A percentile compares a stretch with the other conserved stretches of the same genome.
phyloP scores from a whole-genome alignment of 92 coral and sea anemone genomes.

The Palythoa heliodiscus region DNA sequence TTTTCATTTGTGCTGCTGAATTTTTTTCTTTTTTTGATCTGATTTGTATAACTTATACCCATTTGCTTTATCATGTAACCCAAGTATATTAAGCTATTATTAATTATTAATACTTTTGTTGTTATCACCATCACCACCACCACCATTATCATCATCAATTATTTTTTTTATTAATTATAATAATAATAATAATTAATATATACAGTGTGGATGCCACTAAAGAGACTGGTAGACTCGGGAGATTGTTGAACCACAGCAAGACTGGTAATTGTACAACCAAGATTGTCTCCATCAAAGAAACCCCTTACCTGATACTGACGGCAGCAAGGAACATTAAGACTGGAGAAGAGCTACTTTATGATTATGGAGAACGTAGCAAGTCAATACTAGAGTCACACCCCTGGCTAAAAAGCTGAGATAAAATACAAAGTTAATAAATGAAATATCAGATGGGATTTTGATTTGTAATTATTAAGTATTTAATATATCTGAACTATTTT shows the following conservation, averaged over 20 bases:
- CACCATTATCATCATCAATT: not conserved
- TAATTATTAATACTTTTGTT: too few relatives aligned
- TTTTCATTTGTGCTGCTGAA: too few relatives aligned
- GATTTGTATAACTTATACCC: too few relatives aligned
- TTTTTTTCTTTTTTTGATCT: too few relatives aligned
- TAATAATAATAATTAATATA: not conserved
- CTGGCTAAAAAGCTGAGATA: slow-evolving; percentile 72
- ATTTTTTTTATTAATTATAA: not conserved
- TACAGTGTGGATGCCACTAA: slow-evolving; percentile 95
- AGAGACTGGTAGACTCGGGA: slow-evolving; percentile 87
- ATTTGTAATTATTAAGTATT: not conserved
- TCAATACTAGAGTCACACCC: slow-evolving; percentile 80
- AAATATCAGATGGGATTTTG: not conserved
- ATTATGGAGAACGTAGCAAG: slow-evolving; percentile 93
- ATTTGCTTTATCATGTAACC: too few relatives aligned
- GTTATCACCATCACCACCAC: too few relatives aligned
- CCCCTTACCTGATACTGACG: slow-evolving; percentile 82
- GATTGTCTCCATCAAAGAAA: slow-evolving; percentile 68
- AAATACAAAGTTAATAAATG: not conserved
- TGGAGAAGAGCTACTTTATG: slow-evolving; percentile 89
- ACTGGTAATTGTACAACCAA: slow-evolving; percentile 92
- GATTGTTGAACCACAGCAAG: slow-evolving; percentile 95
- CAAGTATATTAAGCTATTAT: too few relatives aligned
- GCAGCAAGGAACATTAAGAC: slow-evolving; percentile 64
- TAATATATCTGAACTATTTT: too few relatives aligned